Percentiles rank a stretch among this genome's conserved stretches.
Conservation (phyloP, 2,113 vertebrate species). For the Seriola rivoliana region DNA sequence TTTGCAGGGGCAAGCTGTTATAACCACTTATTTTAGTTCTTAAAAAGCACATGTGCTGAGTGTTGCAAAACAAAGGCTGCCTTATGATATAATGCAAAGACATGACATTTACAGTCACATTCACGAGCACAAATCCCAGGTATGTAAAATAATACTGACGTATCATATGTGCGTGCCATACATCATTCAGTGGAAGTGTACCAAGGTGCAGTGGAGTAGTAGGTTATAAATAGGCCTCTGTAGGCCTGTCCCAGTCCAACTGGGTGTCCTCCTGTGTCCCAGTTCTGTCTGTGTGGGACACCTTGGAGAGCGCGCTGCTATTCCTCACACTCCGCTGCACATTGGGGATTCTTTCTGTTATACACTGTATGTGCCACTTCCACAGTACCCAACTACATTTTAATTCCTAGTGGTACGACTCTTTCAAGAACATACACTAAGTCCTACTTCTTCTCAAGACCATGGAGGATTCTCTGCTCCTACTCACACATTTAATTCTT, state of each 20-base stretch:
- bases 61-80: slow-evolving; percentile 15
- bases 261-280: slow-evolving; percentile 72
- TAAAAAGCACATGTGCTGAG: slow-evolving; percentile 16
- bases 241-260: slow-evolving; percentile 60
- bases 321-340: slow-evolving; percentile 51
- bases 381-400: slow-evolving; percentile 7
- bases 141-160: slow-evolving; percentile 26
- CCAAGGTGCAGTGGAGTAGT: slow-evolving; percentile 52
- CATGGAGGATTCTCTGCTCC: slow-evolving; percentile 22
- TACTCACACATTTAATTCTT: background rate
- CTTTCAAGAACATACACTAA: slow-evolving; percentile 34
- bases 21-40: background rate
- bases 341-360: slow-evolving; percentile 33
- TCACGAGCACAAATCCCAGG: slow-evolving; percentile 8
- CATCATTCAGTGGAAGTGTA: slow-evolving; percentile 57
- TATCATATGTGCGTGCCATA: slow-evolving; percentile 35
- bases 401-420: slow-evolving; percentile 26
- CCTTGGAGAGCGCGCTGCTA: slow-evolving; percentile 54
- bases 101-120: slow-evolving; percentile 15
- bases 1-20: background rate
- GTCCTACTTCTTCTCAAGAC: slow-evolving; percentile 32
- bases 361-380: slow-evolving; percentile 3
- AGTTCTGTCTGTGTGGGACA: slow-evolving; percentile 76
- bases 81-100: slow-evolving; percentile 1
- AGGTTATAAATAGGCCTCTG: slow-evolving; percentile 67